A percentile compares a stretch with the other conserved stretches of the same genome.
Evolutionary conservation across 2,797 vertebrate genomes (phyloP).

Genomic region (Hoplostethus atlanticus): DNA sequence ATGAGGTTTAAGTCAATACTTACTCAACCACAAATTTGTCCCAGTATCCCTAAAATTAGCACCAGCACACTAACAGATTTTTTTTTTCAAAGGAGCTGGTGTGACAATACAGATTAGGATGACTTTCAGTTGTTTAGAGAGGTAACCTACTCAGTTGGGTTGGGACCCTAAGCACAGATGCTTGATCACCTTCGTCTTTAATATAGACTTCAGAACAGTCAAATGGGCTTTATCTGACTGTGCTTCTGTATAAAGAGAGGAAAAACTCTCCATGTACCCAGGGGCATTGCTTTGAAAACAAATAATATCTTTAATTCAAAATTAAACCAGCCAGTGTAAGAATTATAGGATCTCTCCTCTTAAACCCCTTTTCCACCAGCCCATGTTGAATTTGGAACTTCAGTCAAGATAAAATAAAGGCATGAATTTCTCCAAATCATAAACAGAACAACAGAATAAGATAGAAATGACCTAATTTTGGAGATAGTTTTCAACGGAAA

Average conservation of each 20-base stretch:
- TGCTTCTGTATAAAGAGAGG: conserved; percentile 18
- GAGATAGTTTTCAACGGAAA: conserved; percentile 14
- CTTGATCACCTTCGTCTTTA: conserved; percentile 35
- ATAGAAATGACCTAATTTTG: conserved; percentile 17
- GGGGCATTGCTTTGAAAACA: conserved; percentile 41
- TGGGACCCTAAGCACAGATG: conserved; percentile 11
- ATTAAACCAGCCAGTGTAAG: conserved; percentile 34
- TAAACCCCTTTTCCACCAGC: too few species aligned
- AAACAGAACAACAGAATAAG: conserved; percentile 29
- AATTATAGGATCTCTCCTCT: conserved; percentile 17
- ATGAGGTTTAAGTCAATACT: conserved; percentile 30
- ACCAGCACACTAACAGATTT: conserved; percentile 29
- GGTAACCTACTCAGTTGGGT: conserved; percentile 18
- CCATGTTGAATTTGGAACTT: neutral
- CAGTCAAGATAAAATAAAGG: conserved; percentile 17
- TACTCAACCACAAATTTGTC: conserved; percentile 26
- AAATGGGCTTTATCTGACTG: neutral
- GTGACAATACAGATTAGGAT: conserved; percentile 62
- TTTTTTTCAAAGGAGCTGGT: conserved; percentile 54
- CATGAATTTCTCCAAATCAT: conserved; percentile 13
- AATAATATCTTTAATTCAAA: conserved; percentile 26
- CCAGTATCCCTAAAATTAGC: conserved; percentile 51
- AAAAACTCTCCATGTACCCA: conserved; percentile 38
- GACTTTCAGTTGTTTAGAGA: conserved; percentile 48
- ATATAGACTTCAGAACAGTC: conserved; percentile 46